A percentile compares a stretch with the other conserved stretches of the same genome.
These are phyloP conservation scores for Flabesymbios commensalis DNA, from an alignment of 2,888 invertebrate species.

Conservation along the genomic window DNA sequence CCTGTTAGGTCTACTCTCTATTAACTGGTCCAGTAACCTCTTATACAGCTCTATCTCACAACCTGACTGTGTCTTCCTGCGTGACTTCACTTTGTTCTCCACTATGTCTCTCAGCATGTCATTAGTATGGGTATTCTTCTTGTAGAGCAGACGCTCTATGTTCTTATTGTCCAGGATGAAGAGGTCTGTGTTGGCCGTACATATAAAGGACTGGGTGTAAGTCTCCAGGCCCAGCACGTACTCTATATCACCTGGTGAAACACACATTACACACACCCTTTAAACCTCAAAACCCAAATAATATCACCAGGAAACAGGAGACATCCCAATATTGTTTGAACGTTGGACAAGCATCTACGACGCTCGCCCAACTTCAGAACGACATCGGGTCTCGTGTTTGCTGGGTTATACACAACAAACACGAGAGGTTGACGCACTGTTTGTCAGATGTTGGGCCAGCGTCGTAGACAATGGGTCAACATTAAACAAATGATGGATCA, in stretches of 20 bases:
- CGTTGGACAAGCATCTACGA: too few species aligned
- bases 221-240: slow-evolving; percentile 38
- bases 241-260: slow-evolving; percentile 39
- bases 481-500: too few species aligned
- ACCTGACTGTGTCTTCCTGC: slow-evolving; percentile 6
- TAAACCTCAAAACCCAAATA: too few species aligned
- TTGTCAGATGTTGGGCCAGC: too few species aligned
- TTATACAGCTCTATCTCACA: slow-evolving; percentile 20
- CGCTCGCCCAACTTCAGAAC: too few species aligned
- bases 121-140: slow-evolving; percentile 36
- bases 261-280: background rate
- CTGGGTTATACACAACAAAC: too few species aligned
- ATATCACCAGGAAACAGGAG: too few species aligned
- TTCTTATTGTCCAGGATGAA: slow-evolving; percentile 37
- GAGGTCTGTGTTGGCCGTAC: slow-evolving; percentile 40
- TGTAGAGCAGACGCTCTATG: slow-evolving; percentile 40
- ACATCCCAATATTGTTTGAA: too few species aligned
- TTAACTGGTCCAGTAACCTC: slow-evolving; percentile 7
- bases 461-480: too few species aligned
- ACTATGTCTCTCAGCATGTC: slow-evolving; percentile 37
- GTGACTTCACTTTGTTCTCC: slow-evolving; percentile 35
- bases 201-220: slow-evolving; percentile 40
- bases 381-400: too few species aligned
- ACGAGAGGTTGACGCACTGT: too few species aligned
- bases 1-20: slow-evolving; percentile 3